phyloP scores from a whole-genome alignment of 2,113 vertebrate genomes.

The Herpetotheres cachinnans region DNA sequence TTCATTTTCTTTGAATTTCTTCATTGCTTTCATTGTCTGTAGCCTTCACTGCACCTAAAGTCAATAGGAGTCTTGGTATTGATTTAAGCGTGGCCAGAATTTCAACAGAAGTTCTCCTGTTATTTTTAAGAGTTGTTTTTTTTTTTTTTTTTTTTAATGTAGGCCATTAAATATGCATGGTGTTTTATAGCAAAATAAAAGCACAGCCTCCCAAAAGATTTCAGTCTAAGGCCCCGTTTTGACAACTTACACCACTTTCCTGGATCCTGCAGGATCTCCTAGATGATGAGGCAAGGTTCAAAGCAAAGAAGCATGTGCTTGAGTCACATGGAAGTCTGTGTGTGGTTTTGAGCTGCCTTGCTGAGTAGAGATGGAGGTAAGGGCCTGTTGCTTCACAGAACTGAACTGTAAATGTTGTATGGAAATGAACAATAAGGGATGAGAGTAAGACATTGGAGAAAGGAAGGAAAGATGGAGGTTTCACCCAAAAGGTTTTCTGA shows the following conservation, averaged over 20 bases:
- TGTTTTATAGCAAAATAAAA: constrained; percentile 3
- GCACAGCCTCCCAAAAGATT: neutral
- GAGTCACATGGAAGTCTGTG: neutral
- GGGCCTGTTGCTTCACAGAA: neutral
- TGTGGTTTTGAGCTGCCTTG: neutral
- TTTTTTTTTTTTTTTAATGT: neutral
- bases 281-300: neutral
- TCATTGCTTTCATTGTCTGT: neutral
- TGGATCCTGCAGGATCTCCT: neutral
- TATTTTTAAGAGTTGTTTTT: neutral
- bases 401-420: neutral
- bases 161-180: neutral
- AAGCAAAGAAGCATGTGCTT: neutral
- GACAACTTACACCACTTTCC: neutral
- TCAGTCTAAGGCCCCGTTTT: neutral
- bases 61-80: neutral
- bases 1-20: neutral
- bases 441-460: neutral
- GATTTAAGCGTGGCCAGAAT: neutral
- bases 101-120: neutral
- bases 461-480: neutral
- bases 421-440: neutral
- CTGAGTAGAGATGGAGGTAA: neutral
- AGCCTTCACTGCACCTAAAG: neutral
- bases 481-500: neutral